Percentiles rank a stretch among this genome's conserved stretches.
These are phyloP conservation scores for Vannuccia rotundouncinata DNA, from an alignment of 2,888 invertebrate genomes.

Conservation along the genomic window DNA sequence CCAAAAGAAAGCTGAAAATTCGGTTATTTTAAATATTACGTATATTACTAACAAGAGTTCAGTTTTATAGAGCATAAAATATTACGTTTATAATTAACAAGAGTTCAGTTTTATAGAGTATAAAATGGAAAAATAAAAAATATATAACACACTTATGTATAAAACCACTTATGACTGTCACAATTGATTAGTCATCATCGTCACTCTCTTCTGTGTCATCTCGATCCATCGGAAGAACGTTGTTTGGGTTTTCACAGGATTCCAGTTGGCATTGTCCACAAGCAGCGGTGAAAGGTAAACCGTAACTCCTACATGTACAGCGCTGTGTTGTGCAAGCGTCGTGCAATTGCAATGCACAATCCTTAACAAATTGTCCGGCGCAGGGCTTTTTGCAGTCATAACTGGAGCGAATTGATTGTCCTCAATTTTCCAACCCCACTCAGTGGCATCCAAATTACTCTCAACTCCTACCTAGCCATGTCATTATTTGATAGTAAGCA, in stretches of 20 bases:
- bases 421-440: constrained; percentile 35
- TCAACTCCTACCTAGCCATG: constrained; percentile 33
- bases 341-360: constrained; percentile 38
- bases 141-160: not conserved
- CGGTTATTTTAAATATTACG: not conserved
- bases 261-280: constrained; percentile 37
- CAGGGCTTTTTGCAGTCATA: constrained; percentile 22
- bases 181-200: not conserved
- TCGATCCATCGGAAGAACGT: not conserved
- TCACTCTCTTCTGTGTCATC: constrained; percentile 16
- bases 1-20: not conserved
- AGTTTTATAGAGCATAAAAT: no score
- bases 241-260: constrained; percentile 33
- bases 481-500: constrained; percentile 35
- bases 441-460: constrained; percentile 14
- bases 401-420: constrained; percentile 34
- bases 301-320: constrained; percentile 37
- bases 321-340: constrained; percentile 32
- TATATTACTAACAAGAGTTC: no score
- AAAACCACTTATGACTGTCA: not conserved
- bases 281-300: constrained; percentile 32
- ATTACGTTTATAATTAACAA: not conserved
- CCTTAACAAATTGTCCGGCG: constrained; percentile 35
- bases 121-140: not conserved
- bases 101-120: not conserved